Evolutionary conservation across 2,797 vertebrate species (phyloP).

Genomic region (Catharus ustulatus): DNA sequence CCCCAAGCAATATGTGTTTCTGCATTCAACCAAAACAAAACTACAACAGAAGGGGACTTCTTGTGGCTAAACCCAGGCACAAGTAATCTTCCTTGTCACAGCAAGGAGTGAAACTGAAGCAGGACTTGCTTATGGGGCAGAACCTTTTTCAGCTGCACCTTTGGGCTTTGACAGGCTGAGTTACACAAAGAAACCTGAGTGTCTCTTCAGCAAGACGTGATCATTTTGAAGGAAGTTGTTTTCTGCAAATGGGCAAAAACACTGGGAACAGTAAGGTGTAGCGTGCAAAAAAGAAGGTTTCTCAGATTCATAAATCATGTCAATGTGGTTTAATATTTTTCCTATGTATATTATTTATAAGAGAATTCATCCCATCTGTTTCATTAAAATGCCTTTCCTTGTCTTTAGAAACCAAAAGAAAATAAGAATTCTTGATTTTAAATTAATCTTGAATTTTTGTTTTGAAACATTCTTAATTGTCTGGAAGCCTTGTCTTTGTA

Average conservation of each 20-base stretch:
- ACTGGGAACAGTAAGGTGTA: neutral
- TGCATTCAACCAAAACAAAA: slow-evolving; percentile 23
- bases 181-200: accelerated
- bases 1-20: neutral
- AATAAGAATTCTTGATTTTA: neutral
- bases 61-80: neutral
- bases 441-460: neutral
- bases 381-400: neutral
- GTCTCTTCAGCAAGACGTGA: neutral
- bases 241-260: neutral
- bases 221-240: neutral
- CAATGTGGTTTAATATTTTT: neutral
- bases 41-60: neutral
- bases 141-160: neutral
- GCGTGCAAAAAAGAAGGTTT: neutral
- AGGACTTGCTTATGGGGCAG: neutral
- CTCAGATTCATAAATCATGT: neutral
- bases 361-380: neutral
- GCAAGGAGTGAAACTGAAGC: neutral
- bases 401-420: neutral
- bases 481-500: neutral
- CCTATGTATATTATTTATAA: neutral
- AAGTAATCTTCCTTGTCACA: neutral
- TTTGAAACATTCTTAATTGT: neutral
- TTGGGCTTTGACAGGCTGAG: neutral